Percentiles rank a stretch among this genome's conserved stretches.
Evolutionary conservation across 35 echinoderm and acorn worm genomes (phyloP).

Genomic region (Amphiura filiformis): DNA sequence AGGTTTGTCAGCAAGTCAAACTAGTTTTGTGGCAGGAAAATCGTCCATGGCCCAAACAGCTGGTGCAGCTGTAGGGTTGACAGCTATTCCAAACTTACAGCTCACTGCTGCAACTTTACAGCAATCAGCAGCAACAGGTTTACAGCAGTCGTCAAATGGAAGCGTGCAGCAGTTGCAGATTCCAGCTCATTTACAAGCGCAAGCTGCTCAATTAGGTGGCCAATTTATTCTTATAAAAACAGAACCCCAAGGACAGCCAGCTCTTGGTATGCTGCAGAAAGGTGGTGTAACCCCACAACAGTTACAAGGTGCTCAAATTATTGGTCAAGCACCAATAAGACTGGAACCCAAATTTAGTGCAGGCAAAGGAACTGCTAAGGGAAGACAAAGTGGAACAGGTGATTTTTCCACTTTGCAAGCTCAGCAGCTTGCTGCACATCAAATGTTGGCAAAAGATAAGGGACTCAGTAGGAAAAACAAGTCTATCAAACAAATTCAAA

Average conservation of each 20-base stretch:
- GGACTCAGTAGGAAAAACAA: not conserved
- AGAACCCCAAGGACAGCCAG: not conserved
- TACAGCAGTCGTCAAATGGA: not conserved
- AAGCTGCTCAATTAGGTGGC: not conserved
- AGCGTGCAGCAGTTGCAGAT: not conserved
- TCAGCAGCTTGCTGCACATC: not conserved
- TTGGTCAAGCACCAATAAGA: not conserved
- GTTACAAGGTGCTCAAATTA: conserved; percentile 6
- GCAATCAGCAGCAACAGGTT: not conserved
- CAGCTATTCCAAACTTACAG: not conserved
- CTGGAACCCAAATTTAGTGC: not conserved
- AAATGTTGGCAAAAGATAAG: not conserved
- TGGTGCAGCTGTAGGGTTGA: not conserved
- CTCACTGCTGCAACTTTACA: not conserved
- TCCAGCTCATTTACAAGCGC: not conserved
- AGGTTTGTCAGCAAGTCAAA: not conserved
- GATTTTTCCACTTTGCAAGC: too few species aligned
- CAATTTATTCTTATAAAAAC: not conserved
- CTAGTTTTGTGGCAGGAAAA: not conserved
- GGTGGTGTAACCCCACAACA: not conserved
- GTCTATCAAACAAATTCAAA: not conserved
- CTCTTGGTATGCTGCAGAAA: not conserved
- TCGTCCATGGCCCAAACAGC: not conserved
- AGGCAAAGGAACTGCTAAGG: not conserved
- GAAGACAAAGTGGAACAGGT: not conserved